Evolutionary conservation across 1,140 invertebrate species (phyloP).

Genomic region (Cepaea nemoralis): DNA sequence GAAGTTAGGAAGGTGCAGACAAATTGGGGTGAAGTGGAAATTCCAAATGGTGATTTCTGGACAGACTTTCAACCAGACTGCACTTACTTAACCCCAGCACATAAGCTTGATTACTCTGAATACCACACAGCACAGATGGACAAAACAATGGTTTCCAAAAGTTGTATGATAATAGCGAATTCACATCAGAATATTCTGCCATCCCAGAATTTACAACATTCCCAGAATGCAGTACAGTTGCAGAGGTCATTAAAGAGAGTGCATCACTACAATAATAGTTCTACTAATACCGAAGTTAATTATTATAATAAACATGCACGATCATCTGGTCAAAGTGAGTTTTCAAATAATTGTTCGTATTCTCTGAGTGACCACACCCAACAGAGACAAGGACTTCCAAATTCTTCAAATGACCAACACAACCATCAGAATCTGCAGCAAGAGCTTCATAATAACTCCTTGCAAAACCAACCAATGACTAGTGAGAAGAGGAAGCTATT

Average conservation of each 20-base stretch:
- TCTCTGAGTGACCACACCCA: background rate
- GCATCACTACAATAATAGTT: background rate
- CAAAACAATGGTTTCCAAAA: background rate
- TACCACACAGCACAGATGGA: background rate
- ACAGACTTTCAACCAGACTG: constrained; percentile 42
- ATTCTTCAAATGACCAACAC: background rate
- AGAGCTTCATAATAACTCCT: background rate
- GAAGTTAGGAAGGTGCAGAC: background rate
- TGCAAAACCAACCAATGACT: background rate
- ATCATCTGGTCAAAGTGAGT: background rate
- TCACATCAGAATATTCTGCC: background rate
- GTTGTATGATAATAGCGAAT: background rate
- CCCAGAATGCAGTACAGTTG: no score
- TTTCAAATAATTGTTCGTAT: background rate
- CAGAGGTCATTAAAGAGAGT: background rate
- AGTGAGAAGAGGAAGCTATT: constrained; percentile 49
- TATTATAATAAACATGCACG: background rate
- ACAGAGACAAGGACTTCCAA: background rate
- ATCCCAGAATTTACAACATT: no score
- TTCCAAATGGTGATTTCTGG: constrained; percentile 59
- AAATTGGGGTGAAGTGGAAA: constrained; percentile 29
- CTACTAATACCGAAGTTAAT: background rate
- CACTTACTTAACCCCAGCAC: background rate
- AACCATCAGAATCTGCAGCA: background rate
- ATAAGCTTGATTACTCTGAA: background rate